Base-by-base conservation (phyloP, 1,140 invertebrate genomes). In the Leptopilina clavipes region DNA sequence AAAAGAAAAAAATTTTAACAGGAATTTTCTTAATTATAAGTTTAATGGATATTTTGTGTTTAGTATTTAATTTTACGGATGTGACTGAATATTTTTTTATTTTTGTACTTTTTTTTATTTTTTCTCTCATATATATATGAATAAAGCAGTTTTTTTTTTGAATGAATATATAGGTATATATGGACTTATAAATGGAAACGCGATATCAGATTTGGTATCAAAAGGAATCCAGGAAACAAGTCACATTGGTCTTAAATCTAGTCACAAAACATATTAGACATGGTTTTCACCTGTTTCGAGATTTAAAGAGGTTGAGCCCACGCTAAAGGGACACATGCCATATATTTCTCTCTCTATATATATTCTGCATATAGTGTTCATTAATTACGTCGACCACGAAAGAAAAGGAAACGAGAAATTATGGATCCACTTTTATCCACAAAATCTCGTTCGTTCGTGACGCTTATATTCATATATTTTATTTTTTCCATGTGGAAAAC, bases 391-490 rank as follows among this genome's bases (percentile, higher is more conserved):
- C 76, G 79, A 79, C 77, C 70, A 75, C 76, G 76, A 73, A 83
- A 75, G 82, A 85, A 31, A 77, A 84, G 82, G 81, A 77, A 80
- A 78, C 84, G 85, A 87, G 84, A 72, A 88, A 88, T 88, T 87
- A 87, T 87, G 86, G 83, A 86, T 85, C 79, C 79, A 76, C 82
- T 81, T 86, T 87, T 86, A 86, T 86, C 78, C 86, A 84, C 80
- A 83, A 83, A 40, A 87, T 86, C 77, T 84, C 77, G 25, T 73
- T n/a, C 45, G 9, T 52, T n/a, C 48, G n/a, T 48, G 12, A 48
- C n/a, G 14, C 48, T n/a, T 8, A 9, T 40, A 8, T 40, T 3
- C 7, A 40, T 40, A 1, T 40, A 40, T 40, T 31, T 31, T 17
- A 17, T 52, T 17, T 52, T n/a, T 17, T 17, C n/a, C 14, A 8